phyloP scores from a whole-genome alignment of 2,888 invertebrate genomes.

The Autographa gamma region DNA sequence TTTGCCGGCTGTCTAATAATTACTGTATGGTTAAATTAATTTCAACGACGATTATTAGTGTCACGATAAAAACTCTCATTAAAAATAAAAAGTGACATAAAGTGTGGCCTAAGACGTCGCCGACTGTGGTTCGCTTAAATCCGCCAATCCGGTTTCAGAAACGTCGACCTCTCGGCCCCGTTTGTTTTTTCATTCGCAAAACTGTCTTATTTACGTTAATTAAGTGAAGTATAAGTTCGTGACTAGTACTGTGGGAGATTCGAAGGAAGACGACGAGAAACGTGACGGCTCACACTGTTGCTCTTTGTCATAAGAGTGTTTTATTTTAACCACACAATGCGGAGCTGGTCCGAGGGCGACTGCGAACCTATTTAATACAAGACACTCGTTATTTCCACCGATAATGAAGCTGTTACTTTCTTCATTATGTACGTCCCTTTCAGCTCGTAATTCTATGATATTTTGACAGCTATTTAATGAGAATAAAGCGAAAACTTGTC shows the following conservation, averaged over 20 bases:
- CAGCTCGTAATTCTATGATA: slow-evolving; percentile 38
- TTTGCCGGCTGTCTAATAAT: slow-evolving; percentile 54
- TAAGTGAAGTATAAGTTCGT: slow-evolving; percentile 89
- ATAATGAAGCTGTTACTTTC: slow-evolving; percentile 55
- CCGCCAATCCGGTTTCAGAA: slow-evolving; percentile 80
- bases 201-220: slow-evolving; percentile 88
- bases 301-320: slow-evolving; percentile 57
- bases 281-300: slow-evolving; percentile 68
- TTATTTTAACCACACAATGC: slow-evolving; percentile 55
- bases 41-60: slow-evolving; percentile 67
- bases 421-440: slow-evolving; percentile 45
- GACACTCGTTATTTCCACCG: slow-evolving; percentile 39
- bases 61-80: slow-evolving; percentile 76
- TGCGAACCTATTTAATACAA: slow-evolving; percentile 45
- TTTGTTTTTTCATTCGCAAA: slow-evolving; percentile 83
- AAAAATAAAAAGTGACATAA: slow-evolving; percentile 82
- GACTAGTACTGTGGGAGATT: slow-evolving; percentile 84
- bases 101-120: slow-evolving; percentile 75
- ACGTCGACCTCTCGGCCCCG: slow-evolving; percentile 76
- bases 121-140: slow-evolving; percentile 64
- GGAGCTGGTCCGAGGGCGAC: slow-evolving; percentile 30
- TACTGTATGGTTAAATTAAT: slow-evolving; percentile 62
- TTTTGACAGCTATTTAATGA: slow-evolving; percentile 54
- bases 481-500: slow-evolving; percentile 27
- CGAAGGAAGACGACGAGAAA: slow-evolving; percentile 65